Base-by-base conservation (phyloP, 2,797 vertebrate genomes). In the Rhyacichthys aspro region DNA sequence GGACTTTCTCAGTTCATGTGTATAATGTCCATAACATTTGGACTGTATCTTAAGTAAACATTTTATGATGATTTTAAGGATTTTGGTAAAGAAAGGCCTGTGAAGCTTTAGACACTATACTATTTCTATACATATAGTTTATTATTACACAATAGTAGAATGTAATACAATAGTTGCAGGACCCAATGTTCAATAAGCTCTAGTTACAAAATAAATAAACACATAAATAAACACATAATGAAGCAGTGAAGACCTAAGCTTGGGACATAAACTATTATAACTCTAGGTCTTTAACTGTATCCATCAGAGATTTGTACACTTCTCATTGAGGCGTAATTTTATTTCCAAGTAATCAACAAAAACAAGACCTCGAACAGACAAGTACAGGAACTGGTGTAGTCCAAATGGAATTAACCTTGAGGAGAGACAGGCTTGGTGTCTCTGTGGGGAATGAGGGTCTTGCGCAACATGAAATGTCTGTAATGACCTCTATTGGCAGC, bases 381-480 rank as follows among this genome's bases (percentile, higher is more conserved):
- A 19, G 43, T 55, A 58, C 76, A 78, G 55, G 74, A 69, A 60
- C 53, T n/a, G 32, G 9, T 19, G 66, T 37, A 39, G 72, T 66
- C 75, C 56, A 74, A 81, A 86, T 84, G 7, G 83, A 84, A 81
- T 82, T 79, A 88, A 86, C 84, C 72, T 85, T 84, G 81, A 76
- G 61, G 55, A 46, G 63, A 67, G 52, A 43, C 45, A 11, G 18
- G 60, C 43, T 62, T 16, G 45, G 64, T 33, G 2, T 33, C 65
- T 68, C 63, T 15, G 4, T 11, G 17, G 33, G 60, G 49, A 52
- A 62, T 14, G 17, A 56, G 23, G 23, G 55, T 70, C 52, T 45
- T 45, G 8, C 38, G 59, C 55, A 79, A 79, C 67, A 76, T 59
- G 68, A 59, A 55, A 71, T 11, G 34, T 55, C 63, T 42, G 14